phyloP scores from a whole-genome alignment of 2,797 vertebrate species.

The Zenarchopterus dispar region DNA sequence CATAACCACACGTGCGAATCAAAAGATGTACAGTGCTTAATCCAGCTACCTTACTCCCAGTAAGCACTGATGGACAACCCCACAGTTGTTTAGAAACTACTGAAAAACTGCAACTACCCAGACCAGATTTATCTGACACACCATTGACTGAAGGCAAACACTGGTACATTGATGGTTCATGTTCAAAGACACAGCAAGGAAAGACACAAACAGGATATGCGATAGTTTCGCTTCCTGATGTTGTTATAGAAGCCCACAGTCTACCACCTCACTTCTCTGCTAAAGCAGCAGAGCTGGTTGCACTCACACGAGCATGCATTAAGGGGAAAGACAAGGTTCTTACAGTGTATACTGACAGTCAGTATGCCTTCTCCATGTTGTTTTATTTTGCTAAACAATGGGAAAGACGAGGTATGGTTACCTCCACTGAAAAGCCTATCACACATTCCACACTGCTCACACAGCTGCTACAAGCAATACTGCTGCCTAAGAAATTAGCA shows the following conservation, averaged over 20 bases:
- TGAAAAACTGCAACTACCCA: background rate
- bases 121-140: background rate
- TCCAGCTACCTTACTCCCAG: background rate
- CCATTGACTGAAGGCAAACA: rapidly evolving
- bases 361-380: background rate
- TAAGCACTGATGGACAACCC: background rate
- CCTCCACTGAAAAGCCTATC: background rate
- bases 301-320: background rate
- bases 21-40: background rate
- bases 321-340: rapidly evolving
- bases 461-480: no score
- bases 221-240: background rate
- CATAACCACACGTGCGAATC: background rate
- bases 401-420: background rate
- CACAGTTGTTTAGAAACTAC: background rate
- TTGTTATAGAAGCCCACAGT: background rate
- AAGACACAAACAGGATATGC: background rate
- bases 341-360: background rate
- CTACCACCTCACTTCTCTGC: background rate
- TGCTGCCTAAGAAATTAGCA: no score
- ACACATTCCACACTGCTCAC: no score
- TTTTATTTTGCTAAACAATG: background rate
- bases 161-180: background rate
- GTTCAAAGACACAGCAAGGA: rapidly evolving
- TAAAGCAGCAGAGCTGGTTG: background rate